Evolutionary conservation across 2,113 vertebrate genomes (phyloP), one percentile per base, ranked within the genome.

Genomic region (Myrmecobius fasciatus): DNA sequence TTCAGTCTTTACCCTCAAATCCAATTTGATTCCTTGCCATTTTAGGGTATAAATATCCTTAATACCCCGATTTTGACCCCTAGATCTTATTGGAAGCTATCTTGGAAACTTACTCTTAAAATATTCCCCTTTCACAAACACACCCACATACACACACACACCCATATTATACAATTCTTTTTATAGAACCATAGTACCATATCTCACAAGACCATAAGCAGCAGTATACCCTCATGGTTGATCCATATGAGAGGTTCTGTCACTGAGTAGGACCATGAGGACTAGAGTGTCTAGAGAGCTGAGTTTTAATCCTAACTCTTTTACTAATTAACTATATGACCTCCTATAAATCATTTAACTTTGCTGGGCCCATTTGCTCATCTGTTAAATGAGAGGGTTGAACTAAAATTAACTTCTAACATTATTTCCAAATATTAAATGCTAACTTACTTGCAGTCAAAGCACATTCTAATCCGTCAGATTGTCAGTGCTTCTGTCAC

Each of bases 271-370:
- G 67, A 43, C 17, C 36, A 83, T 8, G 20, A 83, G 36, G 7
- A 83, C n/a, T 20, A 22, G 67, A 83, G n/a, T 83, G 14, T 91
- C 89, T 90, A 92, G 91, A 93, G 93, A 96, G 1, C 0, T n/a
- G 94, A 93, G 6, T 28, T 93, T 12, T 88, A 56, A 8, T 48
- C 52, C 22, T n/a, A 88, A 11, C 17, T 89, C 46, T 91, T 17
- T 20, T 89, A 91, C 6, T 28, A 47, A 93, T 88, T 89, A 95
- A 52, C 91, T 90, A 48, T 28, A 46, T 75, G 94, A 52, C 7
- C 12, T 54, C 48, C 4, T 6, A 10, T 8, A 36, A 9, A 46
- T 25, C 12, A 92, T 12, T 92, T 67, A 2, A 22, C 7, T 91
- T 60, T 26, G 93, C 53, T 92, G 31, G 3, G 46, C 93, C 46